Percentiles rank a stretch among this genome's conserved stretches.
Conservation (phyloP, 2,888 invertebrate genomes). For the Sminthurinus aureus region DNA sequence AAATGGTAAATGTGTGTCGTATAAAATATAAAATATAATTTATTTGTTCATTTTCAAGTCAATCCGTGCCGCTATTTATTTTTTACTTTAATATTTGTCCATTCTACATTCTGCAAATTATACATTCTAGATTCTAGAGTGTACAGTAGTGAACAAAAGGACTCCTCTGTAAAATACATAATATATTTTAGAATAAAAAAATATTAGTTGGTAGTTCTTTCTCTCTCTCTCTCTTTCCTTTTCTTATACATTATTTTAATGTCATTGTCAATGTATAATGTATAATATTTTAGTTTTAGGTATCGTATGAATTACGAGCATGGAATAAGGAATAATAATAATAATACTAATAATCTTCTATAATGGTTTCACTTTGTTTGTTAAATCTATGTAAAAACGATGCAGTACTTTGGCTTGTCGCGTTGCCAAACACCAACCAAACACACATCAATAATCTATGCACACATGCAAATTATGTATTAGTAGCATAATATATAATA, state of each 20-base stretch:
- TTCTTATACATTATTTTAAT: too few relatives aligned
- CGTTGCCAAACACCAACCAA: neutral
- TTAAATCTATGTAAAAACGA: neutral
- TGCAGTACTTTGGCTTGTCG: slow-evolving; percentile 2
- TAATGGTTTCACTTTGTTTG: too few relatives aligned
- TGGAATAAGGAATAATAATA: too few relatives aligned
- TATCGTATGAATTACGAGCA: neutral
- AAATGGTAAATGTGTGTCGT: too few relatives aligned
- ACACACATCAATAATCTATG: slow-evolving; percentile 2
- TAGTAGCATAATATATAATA: neutral
- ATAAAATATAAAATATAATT: neutral
- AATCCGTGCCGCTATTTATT: neutral
- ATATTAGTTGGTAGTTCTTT: too few relatives aligned
- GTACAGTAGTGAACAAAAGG: too few relatives aligned
- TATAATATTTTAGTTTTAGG: neutral
- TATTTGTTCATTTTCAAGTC: slow-evolving; percentile 12
- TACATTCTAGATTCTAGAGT: too few relatives aligned
- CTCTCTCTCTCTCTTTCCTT: too few relatives aligned
- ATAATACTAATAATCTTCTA: neutral
- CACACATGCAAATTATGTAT: slow-evolving; percentile 9
- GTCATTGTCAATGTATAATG: neutral
- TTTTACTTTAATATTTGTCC: neutral
- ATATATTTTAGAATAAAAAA: too few relatives aligned
- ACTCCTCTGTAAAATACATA: too few relatives aligned
- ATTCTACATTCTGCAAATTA: too few relatives aligned